A percentile compares a stretch with the other conserved stretches of the same genome.
phyloP scores from a whole-genome alignment of 2,888 invertebrate genomes.

The Clunio marinus region DNA sequence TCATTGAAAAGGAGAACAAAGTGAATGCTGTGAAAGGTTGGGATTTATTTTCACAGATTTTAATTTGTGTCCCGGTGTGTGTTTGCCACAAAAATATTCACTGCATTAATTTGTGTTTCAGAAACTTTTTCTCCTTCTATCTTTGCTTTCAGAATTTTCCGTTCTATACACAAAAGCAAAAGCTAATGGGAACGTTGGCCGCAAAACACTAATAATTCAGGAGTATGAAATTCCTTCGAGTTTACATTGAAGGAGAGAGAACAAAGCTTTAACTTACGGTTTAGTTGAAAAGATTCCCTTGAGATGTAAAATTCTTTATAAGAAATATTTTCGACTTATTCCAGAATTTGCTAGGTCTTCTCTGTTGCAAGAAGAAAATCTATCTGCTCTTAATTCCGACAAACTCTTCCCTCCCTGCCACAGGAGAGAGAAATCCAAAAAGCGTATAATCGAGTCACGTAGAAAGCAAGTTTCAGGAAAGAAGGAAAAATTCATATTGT shows the following conservation, averaged over 20 bases:
- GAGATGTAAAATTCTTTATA: too few species aligned
- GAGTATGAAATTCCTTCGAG: neutral
- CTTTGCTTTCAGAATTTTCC: neutral
- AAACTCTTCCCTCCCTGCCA: constrained; percentile 1
- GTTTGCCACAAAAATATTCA: too few species aligned
- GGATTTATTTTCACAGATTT: neutral
- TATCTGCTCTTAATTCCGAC: constrained; percentile 9
- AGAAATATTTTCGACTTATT: too few species aligned
- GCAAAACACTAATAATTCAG: neutral
- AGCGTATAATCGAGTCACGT: constrained; percentile 36
- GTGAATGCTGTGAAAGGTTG: neutral
- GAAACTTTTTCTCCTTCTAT: too few species aligned
- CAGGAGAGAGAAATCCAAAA: constrained; percentile 16
- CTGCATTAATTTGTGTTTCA: too few species aligned
- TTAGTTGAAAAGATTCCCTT: too few species aligned
- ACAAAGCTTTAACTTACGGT: too few species aligned
- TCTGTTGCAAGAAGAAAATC: neutral
- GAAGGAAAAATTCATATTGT: constrained; percentile 33
- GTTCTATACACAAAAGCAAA: neutral
- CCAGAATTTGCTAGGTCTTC: too few species aligned
- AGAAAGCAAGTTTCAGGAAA: constrained; percentile 18
- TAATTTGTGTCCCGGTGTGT: too few species aligned
- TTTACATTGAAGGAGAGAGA: too few species aligned
- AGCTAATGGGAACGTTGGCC: too few species aligned
- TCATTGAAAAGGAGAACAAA: neutral